A percentile compares a stretch with the other conserved stretches of the same genome.
Evolutionary conservation across 2,797 vertebrate genomes (phyloP).

Genomic region (Thunnus albacares): DNA sequence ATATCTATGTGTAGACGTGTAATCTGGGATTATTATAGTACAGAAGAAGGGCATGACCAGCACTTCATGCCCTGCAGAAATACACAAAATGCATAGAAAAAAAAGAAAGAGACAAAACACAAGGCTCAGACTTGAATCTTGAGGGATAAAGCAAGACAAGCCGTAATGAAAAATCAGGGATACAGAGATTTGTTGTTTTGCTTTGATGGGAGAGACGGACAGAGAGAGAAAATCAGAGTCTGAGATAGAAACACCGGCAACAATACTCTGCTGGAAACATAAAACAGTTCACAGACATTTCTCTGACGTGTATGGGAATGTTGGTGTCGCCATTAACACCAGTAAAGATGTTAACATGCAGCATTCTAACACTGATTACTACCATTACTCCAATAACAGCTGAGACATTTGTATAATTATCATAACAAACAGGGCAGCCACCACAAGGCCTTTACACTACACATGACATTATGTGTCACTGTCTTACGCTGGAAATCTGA

Average conservation of each 20-base stretch:
- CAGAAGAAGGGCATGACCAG: slow-evolving; percentile 50
- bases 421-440: slow-evolving; percentile 29
- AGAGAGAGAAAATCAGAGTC: slow-evolving; percentile 19
- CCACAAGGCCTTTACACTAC: not conserved
- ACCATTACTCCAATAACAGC: slow-evolving; percentile 23
- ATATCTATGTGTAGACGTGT: slow-evolving; percentile 64
- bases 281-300: slow-evolving; percentile 30
- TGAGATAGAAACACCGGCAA: slow-evolving; percentile 45
- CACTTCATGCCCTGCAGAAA: slow-evolving; percentile 39
- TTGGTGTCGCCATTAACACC: slow-evolving; percentile 29
- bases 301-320: slow-evolving; percentile 34
- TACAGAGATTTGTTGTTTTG: slow-evolving; percentile 74
- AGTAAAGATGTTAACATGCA: slow-evolving; percentile 34
- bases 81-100: slow-evolving; percentile 44
- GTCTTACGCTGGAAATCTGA: not conserved
- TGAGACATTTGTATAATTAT: slow-evolving; percentile 40
- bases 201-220: slow-evolving; percentile 55
- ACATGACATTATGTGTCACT: slow-evolving; percentile 21
- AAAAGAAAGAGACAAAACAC: slow-evolving; percentile 46
- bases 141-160: slow-evolving; percentile 66
- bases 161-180: slow-evolving; percentile 72
- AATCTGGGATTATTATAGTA: slow-evolving; percentile 82
- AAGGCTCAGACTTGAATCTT: slow-evolving; percentile 67
- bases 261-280: slow-evolving; percentile 51
- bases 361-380: slow-evolving; percentile 32